Percentiles rank a stretch among this genome's conserved stretches.
Conservation (phyloP, 2,113 vertebrate genomes). For the Chaetops frenatus region DNA sequence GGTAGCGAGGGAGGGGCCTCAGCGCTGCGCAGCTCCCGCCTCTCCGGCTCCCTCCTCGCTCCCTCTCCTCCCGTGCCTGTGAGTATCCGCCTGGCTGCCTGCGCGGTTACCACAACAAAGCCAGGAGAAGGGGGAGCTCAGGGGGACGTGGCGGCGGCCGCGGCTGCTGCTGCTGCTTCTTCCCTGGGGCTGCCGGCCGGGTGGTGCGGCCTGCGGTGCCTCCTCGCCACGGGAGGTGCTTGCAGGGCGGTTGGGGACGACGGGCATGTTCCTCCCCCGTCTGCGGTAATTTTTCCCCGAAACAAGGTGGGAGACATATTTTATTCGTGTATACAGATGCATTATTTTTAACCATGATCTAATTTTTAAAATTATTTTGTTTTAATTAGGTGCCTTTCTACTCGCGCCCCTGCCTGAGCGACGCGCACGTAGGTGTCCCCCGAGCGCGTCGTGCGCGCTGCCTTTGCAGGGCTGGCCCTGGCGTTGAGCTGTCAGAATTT, state of each 20-base stretch:
- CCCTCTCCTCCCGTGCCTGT: background rate
- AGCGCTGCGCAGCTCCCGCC: accelerated
- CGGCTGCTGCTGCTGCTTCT: background rate
- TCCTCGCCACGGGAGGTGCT: background rate
- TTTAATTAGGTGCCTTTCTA: background rate
- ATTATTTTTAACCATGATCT: background rate
- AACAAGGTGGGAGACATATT: background rate
- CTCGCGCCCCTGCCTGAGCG: background rate
- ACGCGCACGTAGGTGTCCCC: background rate
- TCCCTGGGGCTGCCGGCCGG: background rate
- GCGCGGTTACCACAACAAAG: background rate
- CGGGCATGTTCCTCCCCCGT: background rate
- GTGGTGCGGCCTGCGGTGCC: background rate
- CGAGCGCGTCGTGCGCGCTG: background rate
- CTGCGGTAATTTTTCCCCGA: background rate
- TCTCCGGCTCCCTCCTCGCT: accelerated
- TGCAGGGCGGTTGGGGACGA: background rate
- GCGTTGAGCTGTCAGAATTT: background rate
- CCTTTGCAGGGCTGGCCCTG: background rate
- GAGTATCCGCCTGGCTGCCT: background rate
- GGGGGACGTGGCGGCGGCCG: background rate
- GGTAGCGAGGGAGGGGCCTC: accelerated
- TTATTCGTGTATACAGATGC: accelerated
- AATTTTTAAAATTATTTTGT: background rate
- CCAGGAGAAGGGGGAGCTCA: background rate